Evolutionary conservation across 2,797 vertebrate genomes (phyloP), one percentile per base, ranked within the genome.

Genomic region (Myioborus melanocephalus): DNA sequence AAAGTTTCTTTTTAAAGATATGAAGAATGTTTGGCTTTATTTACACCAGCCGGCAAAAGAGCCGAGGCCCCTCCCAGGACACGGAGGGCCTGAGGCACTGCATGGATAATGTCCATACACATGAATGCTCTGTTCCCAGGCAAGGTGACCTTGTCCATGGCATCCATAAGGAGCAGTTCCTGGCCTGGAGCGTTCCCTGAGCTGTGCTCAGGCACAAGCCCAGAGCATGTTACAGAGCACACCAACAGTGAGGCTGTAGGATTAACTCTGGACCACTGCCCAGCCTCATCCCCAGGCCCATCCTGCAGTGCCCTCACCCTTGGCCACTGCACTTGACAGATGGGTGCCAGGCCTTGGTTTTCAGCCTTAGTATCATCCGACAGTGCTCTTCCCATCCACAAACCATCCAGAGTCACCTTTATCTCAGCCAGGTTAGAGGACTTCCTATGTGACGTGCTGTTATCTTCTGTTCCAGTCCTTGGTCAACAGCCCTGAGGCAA

Each of bases 381-480:
- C 8, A 41, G 46, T 7, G 6, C 5, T 59, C 10, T 82, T 82
- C 30, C 5, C 64, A 59, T 34, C 52, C 39, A 78, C 41, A 75
- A 46, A 83, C 22, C 47, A 44, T 14, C n/a, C 59, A 55, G 52
- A 77, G 47, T 30, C 47, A 59, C 60, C 35, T 30, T 68, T 73
- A 34, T n/a, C 13, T 81, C 32, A 39, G 24, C 26, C 16, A 60
- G 30, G 8, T n/a, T 35, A 79, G 39, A 55, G 32, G 69, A 61
- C 4, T 61, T 50, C 46, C 56, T 17, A 6, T 21, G 28, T 75
- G n/a, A 89, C 35, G 7, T 41, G 43, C 17, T 77, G 30, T 86
- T 93, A 24, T 89, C 53, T 96, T 94, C 76, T 72, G 27, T 97
- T 96, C 43, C 89, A 97, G 97, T 32, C 69, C 47, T 94, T 98